phyloP scores from a whole-genome alignment of 2,797 vertebrate genomes.

The Mus minutoides region DNA sequence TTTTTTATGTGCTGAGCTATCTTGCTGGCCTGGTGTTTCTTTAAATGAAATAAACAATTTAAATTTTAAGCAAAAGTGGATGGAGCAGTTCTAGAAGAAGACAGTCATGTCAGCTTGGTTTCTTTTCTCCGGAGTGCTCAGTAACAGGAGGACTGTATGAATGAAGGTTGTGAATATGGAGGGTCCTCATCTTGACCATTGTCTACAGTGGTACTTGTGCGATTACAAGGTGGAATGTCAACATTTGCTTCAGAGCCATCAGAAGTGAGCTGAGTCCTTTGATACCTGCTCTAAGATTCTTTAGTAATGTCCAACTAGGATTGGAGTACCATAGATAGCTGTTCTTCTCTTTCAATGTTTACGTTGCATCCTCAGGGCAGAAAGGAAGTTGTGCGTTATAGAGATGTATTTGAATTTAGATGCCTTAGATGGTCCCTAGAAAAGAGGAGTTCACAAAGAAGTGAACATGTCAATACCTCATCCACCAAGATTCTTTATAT shows the following conservation, averaged over 20 bases:
- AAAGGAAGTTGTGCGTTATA: constrained; percentile 40
- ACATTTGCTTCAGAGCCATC: constrained; percentile 19
- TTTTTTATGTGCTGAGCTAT: background rate
- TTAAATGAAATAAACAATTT: constrained; percentile 10
- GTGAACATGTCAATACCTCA: constrained; percentile 34
- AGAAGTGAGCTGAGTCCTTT: background rate
- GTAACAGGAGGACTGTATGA: background rate
- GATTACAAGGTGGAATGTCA: background rate
- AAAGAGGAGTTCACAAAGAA: constrained; percentile 23
- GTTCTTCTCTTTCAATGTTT: background rate
- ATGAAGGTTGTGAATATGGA: background rate
- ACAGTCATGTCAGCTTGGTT: background rate
- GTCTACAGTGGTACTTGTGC: background rate
- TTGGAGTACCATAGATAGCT: background rate
- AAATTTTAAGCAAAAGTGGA: background rate
- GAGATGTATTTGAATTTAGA: constrained; percentile 55
- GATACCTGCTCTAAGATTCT: background rate
- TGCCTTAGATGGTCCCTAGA: background rate
- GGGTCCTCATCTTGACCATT: constrained; percentile 18
- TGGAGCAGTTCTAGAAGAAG: constrained; percentile 25
- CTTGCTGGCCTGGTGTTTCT: background rate
- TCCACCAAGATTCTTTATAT: constrained; percentile 8
- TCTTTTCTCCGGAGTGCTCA: constrained; percentile 42
- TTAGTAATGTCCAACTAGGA: background rate
- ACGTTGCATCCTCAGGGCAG: background rate